Percentiles rank a stretch among this genome's conserved stretches.
Conservation (phyloP, 2,888 invertebrate genomes). For the Orchesellides sinensis region DNA sequence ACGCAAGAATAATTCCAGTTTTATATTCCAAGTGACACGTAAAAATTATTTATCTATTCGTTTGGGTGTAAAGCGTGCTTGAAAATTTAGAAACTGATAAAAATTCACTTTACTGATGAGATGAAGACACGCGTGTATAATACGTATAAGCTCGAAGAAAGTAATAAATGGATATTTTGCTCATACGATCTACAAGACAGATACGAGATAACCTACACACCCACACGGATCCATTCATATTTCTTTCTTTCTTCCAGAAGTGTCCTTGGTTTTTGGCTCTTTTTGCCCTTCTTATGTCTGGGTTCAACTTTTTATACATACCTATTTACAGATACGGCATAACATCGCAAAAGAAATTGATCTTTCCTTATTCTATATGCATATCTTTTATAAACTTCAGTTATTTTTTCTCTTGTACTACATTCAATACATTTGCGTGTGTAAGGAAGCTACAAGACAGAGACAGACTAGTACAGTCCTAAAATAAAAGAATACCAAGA, state of each 20-base stretch:
- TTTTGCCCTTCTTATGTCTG: background rate
- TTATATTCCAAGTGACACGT: too few species aligned
- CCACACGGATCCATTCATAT: slow-evolving; percentile 24
- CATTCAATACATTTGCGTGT: slow-evolving; percentile 4
- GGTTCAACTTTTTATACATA: background rate
- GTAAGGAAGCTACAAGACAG: slow-evolving; percentile 3
- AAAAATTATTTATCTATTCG: too few species aligned
- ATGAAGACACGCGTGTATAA: background rate
- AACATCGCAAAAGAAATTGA: background rate
- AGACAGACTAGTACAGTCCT: too few species aligned
- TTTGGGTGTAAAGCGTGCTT: background rate
- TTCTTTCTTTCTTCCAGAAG: slow-evolving; percentile 12
- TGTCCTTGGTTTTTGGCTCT: slow-evolving; percentile 40
- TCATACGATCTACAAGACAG: background rate
- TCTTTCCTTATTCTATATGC: slow-evolving; percentile 2
- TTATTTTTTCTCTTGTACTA: background rate
- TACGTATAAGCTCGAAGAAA: background rate
- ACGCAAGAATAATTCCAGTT: too few species aligned
- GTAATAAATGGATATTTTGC: slow-evolving; percentile 15
- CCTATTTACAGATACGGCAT: too few species aligned
- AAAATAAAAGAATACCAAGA: background rate
- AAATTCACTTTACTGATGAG: slow-evolving; percentile 46
- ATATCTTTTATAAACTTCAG: slow-evolving; percentile 16
- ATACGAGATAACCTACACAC: slow-evolving; percentile 42
- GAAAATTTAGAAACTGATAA: slow-evolving; percentile 42